phyloP scores from a whole-genome alignment of 2,888 invertebrate species.

The Dicyrtoma fusca region DNA sequence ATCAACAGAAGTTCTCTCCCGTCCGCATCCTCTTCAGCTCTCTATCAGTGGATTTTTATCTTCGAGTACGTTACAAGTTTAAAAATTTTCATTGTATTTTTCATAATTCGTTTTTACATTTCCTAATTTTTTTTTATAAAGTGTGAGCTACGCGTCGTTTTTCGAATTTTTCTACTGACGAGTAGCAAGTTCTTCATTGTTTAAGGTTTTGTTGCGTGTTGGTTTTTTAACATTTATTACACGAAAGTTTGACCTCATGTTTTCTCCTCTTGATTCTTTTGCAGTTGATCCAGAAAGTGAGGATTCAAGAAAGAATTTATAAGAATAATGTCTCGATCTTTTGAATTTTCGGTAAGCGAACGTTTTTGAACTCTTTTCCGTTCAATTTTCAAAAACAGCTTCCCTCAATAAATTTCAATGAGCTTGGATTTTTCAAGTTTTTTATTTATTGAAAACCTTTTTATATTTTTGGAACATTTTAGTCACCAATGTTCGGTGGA shows the following conservation, averaged over 20 bases:
- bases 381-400: background rate
- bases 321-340: constrained; percentile 16
- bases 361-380: background rate
- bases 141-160: no score
- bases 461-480: background rate
- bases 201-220: no score
- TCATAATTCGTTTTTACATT: background rate
- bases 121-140: background rate
- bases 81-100: background rate
- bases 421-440: background rate
- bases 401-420: background rate
- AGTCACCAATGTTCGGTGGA: constrained; percentile 29
- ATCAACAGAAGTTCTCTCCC: background rate
- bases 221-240: no score
- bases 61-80: background rate
- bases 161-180: no score
- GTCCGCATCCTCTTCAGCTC: background rate
- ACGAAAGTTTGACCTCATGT: background rate
- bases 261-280: background rate
- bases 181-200: no score
- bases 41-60: constrained; percentile 9
- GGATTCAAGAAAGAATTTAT: background rate
- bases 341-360: constrained; percentile 23
- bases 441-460: background rate
- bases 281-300: background rate